Percentiles rank a stretch among this genome's conserved stretches.
Conservation (phyloP, 2,797 vertebrate genomes). For the Sylvia borin region DNA sequence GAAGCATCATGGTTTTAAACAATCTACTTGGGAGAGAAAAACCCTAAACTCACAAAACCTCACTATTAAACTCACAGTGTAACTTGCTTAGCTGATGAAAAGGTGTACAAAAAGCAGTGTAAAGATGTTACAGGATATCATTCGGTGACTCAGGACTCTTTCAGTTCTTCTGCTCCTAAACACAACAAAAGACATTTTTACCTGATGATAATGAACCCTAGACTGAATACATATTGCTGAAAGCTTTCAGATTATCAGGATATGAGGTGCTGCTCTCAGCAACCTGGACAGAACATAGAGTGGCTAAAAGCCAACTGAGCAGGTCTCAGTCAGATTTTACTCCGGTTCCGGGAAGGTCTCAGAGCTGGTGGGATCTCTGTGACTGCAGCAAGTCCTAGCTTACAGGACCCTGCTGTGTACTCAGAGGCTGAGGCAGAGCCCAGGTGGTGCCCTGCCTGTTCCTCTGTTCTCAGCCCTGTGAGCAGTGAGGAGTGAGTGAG, state of each 20-base stretch:
- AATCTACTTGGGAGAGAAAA: not conserved
- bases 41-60: rapidly evolving
- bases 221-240: not conserved
- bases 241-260: not conserved
- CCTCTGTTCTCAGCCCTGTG: not conserved
- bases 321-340: not conserved
- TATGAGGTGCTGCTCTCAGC: not conserved
- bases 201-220: not conserved
- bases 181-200: not conserved
- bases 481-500: not conserved
- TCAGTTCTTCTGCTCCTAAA: not conserved
- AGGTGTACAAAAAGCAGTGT: not conserved
- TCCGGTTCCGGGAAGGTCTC: not conserved
- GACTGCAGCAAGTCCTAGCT: not conserved
- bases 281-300: not conserved
- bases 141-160: not conserved
- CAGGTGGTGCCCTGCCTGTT: rapidly evolving
- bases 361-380: not conserved
- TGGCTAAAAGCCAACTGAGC: not conserved
- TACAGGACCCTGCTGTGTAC: not conserved
- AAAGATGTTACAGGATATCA: not conserved
- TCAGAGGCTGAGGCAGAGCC: not conserved
- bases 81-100: not conserved
- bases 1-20: not conserved
- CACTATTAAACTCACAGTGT: not conserved